Evolutionary conservation across 2,797 vertebrate species (phyloP).

Genomic region (Chaetodon trifasciatus): DNA sequence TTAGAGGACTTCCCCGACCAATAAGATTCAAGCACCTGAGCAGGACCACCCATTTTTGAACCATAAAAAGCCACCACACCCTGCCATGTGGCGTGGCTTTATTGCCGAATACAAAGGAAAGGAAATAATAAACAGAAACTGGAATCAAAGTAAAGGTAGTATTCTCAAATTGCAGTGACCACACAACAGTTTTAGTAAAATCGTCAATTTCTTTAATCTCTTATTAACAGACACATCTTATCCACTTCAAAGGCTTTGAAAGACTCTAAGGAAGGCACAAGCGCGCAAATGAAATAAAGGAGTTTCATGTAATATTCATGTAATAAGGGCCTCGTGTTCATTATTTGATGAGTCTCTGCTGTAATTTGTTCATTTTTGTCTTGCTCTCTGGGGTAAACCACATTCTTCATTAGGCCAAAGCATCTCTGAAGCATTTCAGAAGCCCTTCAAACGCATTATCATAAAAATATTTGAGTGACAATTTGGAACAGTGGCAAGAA

Average conservation of each 20-base stretch:
- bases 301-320: conserved; percentile 60
- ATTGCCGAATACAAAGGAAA: conserved; percentile 23
- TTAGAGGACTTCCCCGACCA: conserved; percentile 85
- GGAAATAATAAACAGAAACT: background rate
- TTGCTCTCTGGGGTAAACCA: conserved; percentile 53
- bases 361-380: conserved; percentile 63
- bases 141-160: conserved; percentile 22
- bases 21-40: conserved; percentile 78
- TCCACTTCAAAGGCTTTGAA: conserved; percentile 44
- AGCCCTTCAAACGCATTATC: conserved; percentile 43
- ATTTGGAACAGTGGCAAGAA: conserved; percentile 35
- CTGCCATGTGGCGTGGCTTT: conserved; percentile 61
- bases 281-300: conserved; percentile 54
- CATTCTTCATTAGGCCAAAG: conserved; percentile 61
- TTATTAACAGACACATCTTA: conserved; percentile 33
- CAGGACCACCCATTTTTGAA: conserved; percentile 74
- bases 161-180: conserved; percentile 10
- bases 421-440: conserved; percentile 55
- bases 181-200: conserved; percentile 22
- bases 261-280: conserved; percentile 35
- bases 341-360: conserved; percentile 65
- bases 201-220: conserved; percentile 1
- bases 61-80: conserved; percentile 82
- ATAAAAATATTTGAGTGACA: conserved; percentile 52
- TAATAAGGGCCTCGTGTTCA: conserved; percentile 52